Evolutionary conservation across 2,888 invertebrate species (phyloP), one percentile per base, ranked within the genome.

Genomic region (Sphinx pinastri): DNA sequence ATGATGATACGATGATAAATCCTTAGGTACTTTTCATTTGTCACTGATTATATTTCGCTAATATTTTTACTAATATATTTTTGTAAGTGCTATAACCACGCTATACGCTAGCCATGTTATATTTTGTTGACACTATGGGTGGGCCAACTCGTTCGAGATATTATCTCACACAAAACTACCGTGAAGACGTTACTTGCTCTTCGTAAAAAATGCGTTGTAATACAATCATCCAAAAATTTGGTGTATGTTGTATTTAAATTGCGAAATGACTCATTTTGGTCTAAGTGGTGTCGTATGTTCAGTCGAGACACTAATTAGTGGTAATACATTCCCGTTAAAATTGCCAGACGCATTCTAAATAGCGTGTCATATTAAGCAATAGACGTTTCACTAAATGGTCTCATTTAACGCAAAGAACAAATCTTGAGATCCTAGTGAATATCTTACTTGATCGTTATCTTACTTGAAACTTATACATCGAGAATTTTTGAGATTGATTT

Each of bases 341-440:
- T 87, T 81, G 79, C 80, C 88, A 85, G 82, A 75, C 79, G 80
- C 81, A 84, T 84, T 77, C 82, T 89, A 89, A 89, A 79, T 69
- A 74, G 75, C 60, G 69, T 66, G 70, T 69, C 54, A 31, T 71
- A 72, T 75, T 80, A 67, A 19, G 76, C 71, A 77, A 55, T 67
- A 74, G n/a, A 16, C 45, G 7, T 31, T 70, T 68, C 72, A 73
- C 74, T 63, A 68, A 55, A 71, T 69, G 59, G 14, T 31, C 16
- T 45, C 38, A 52, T 60, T 68, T 51, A 67, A 55, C 54, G 13
- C 0, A 58, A 11, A 25, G 13, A 10, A 60, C 19, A 13, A 49
- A 16, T 49, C n/a, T 10, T 16, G 58, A 38, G 31, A 59, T 45
- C 16, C 45, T 7, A 38, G 38, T 4, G 38, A 38, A 38, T 38